Conservation (phyloP, 1,140 invertebrate genomes). For the Drosophila suzukii region DNA sequence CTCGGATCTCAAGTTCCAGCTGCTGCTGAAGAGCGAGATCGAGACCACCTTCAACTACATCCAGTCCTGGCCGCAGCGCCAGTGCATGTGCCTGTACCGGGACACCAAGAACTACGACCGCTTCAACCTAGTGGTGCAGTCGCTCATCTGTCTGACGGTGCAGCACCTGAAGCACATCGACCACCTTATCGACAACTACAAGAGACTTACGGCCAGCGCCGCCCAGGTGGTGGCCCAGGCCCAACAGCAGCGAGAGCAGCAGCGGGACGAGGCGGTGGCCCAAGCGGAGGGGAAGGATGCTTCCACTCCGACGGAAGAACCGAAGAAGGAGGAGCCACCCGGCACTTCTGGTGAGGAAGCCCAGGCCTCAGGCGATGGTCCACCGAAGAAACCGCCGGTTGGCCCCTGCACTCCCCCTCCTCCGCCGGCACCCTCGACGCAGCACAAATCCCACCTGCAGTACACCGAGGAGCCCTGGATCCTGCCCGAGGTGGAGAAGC, state of each 20-base stretch:
- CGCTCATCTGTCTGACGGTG: conserved; percentile 90
- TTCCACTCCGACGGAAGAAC: conserved; percentile 24
- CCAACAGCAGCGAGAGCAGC: conserved; percentile 29
- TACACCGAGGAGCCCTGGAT: conserved; percentile 87
- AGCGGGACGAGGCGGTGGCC: conserved; percentile 43
- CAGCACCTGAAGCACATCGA: conserved; percentile 90
- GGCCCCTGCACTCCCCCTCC: conserved; percentile 50
- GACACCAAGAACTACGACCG: conserved; percentile 95
- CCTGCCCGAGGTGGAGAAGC: conserved; percentile 90
- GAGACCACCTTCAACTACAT: conserved; percentile 89
- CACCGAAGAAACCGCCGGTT: conserved; percentile 38
- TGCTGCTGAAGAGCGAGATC: conserved; percentile 88
- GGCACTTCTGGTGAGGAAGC: conserved; percentile 34
- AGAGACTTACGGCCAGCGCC: conserved; percentile 68
- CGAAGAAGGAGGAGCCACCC: conserved; percentile 30
- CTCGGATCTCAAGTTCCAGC: conserved; percentile 87
- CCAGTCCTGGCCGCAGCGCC: conserved; percentile 90
- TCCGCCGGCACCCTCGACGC: conserved; percentile 6
- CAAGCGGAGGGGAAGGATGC: conserved; percentile 47
- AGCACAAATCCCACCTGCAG: conserved; percentile 58
- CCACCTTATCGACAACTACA: conserved; percentile 85
- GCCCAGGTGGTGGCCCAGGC: conserved; percentile 71
- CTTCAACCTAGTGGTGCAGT: conserved; percentile 93
- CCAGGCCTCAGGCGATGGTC: conserved; percentile 53
- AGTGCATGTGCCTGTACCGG: conserved; percentile 96